Evolutionary conservation across 2,797 vertebrate genomes (phyloP).

Genomic region (Sebastiscus albofasciatus): DNA sequence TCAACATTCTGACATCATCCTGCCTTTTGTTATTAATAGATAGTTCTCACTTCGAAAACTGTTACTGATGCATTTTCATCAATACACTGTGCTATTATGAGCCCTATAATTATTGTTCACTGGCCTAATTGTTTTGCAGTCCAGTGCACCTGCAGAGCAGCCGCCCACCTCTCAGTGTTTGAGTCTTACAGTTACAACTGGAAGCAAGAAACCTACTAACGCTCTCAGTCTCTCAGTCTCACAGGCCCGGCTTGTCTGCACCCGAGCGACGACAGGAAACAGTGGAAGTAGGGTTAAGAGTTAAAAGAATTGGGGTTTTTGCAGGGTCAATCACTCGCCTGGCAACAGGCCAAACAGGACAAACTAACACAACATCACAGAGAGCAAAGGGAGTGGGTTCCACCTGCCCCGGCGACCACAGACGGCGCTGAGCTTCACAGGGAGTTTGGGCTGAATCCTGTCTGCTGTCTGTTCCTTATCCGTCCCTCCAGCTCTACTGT

Average conservation of each 20-base stretch:
- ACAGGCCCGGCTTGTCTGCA: neutral
- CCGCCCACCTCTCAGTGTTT: neutral
- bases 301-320: conserved; percentile 35
- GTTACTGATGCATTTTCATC: neutral
- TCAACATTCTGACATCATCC: neutral
- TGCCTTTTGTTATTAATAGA: neutral
- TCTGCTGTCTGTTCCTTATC: conserved; percentile 38
- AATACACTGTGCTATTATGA: neutral
- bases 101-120: neutral
- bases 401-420: conserved; percentile 47
- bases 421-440: conserved; percentile 14
- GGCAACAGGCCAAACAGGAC: conserved; percentile 54
- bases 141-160: neutral
- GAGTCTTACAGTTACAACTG: neutral
- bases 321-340: conserved; percentile 42
- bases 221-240: neutral
- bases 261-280: conserved; percentile 43
- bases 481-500: conserved; percentile 13
- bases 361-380: conserved; percentile 39
- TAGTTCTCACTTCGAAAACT: neutral
- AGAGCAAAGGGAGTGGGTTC: conserved; percentile 30
- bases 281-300: conserved; percentile 23
- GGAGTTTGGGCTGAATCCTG: conserved; percentile 21
- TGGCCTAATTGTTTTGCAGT: neutral
- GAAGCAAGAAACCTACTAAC: no score